phyloP scores from a whole-genome alignment of 2,113 vertebrate species.

The Lanius collurio region DNA sequence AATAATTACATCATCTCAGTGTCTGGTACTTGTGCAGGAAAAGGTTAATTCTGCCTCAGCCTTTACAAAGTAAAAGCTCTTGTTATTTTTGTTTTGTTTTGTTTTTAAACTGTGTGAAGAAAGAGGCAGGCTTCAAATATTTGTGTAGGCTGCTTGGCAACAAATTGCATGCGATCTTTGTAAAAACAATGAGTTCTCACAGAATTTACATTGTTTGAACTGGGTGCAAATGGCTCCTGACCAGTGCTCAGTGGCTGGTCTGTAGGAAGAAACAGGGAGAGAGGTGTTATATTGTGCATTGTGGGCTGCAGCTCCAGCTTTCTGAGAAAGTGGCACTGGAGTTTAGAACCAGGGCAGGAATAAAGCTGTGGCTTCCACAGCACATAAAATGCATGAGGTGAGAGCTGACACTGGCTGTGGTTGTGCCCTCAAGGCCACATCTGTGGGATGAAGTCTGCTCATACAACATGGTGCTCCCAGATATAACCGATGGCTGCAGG shows the following conservation, averaged over 20 bases:
- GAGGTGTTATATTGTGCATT: conserved; percentile 33
- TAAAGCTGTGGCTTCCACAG: not conserved
- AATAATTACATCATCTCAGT: not conserved
- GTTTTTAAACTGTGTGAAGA: not conserved
- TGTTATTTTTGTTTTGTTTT: conserved; percentile 7
- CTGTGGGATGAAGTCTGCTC: not conserved
- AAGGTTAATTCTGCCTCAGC: conserved; percentile 15
- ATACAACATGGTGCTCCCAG: accelerated
- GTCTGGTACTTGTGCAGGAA: not conserved
- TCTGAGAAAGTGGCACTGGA: not conserved
- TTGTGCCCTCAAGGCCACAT: not conserved
- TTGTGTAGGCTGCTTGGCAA: conserved; percentile 64
- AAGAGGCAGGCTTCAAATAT: conserved; percentile 63
- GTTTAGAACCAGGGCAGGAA: not conserved
- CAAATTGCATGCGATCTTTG: conserved; percentile 17
- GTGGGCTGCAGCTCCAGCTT: not conserved
- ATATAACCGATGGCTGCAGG: not conserved
- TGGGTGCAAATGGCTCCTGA: not conserved
- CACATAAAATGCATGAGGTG: not conserved
- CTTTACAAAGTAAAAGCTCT: not conserved
- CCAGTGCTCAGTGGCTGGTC: conserved; percentile 15
- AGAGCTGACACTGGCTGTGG: not conserved
- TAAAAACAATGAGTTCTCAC: conserved; percentile 68
- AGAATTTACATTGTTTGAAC: conserved; percentile 41
- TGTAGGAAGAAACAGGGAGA: conserved; percentile 19